Conservation (phyloP, 2,888 invertebrate species). For the Bhutanitis thaidina region DNA sequence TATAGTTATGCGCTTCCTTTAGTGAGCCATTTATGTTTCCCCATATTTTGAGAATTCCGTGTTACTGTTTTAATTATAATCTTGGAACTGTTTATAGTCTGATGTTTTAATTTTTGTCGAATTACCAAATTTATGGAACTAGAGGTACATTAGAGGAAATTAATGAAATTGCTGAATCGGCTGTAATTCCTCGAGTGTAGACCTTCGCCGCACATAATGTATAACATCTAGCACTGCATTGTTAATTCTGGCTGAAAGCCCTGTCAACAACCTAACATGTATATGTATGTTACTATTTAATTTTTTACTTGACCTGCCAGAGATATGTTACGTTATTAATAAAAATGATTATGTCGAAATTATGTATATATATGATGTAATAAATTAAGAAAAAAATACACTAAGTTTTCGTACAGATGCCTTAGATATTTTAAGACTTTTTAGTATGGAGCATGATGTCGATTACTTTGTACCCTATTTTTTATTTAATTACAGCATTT, state of each 20-base stretch:
- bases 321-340: constrained; percentile 68
- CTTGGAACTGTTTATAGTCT: constrained; percentile 32
- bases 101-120: constrained; percentile 60
- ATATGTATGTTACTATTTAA: constrained; percentile 46
- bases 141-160: constrained; percentile 36
- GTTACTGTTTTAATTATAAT: not conserved
- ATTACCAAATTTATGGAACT: constrained; percentile 51
- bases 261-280: constrained; percentile 37
- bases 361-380: constrained; percentile 78
- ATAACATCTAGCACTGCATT: constrained; percentile 46
- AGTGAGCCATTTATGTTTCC: not conserved
- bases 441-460: constrained; percentile 43
- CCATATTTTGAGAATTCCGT: not conserved
- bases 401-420: constrained; percentile 75
- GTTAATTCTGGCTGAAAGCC: constrained; percentile 55
- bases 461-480: constrained; percentile 27
- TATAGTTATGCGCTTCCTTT: not conserved
- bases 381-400: constrained; percentile 74
- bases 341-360: constrained; percentile 70
- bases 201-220: constrained; percentile 44
- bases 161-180: constrained; percentile 11
- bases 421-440: constrained; percentile 70
- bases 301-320: constrained; percentile 63
- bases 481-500: constrained; percentile 27
- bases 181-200: constrained; percentile 35